phyloP scores from a whole-genome alignment of 2,797 vertebrate species.

The Eulemur coronatus region DNA sequence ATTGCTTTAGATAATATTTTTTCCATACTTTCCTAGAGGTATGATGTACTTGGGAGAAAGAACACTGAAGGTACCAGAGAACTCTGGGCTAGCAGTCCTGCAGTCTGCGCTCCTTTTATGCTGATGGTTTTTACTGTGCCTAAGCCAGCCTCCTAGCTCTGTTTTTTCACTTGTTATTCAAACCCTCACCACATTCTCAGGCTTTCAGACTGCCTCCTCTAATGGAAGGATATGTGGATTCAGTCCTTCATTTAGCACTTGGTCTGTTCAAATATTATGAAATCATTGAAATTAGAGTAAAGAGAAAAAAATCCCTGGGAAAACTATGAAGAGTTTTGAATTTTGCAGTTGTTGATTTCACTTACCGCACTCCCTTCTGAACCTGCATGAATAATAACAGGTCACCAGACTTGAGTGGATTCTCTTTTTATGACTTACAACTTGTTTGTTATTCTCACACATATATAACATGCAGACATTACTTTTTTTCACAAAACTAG shows the following conservation, averaged over 20 bases:
- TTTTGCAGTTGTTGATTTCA: background rate
- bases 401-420: too few species aligned
- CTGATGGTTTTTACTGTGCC: background rate
- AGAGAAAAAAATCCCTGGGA: background rate
- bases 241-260: rapidly evolving
- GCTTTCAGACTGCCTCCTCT: background rate
- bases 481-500: background rate
- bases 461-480: background rate
- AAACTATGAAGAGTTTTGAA: background rate
- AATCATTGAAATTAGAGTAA: background rate
- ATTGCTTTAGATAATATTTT: background rate
- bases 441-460: background rate
- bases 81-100: background rate
- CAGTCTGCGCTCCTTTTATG: background rate
- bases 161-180: background rate
- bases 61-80: background rate
- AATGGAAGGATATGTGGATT: too few species aligned
- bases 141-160: rapidly evolving
- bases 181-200: background rate
- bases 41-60: too few species aligned
- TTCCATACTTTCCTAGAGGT: background rate
- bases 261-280: background rate
- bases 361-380: background rate
- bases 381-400: background rate
- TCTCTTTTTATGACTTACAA: background rate